Evolutionary conservation across 2,888 invertebrate species (phyloP).

Genomic region (Ditylenchus weischeri): DNA sequence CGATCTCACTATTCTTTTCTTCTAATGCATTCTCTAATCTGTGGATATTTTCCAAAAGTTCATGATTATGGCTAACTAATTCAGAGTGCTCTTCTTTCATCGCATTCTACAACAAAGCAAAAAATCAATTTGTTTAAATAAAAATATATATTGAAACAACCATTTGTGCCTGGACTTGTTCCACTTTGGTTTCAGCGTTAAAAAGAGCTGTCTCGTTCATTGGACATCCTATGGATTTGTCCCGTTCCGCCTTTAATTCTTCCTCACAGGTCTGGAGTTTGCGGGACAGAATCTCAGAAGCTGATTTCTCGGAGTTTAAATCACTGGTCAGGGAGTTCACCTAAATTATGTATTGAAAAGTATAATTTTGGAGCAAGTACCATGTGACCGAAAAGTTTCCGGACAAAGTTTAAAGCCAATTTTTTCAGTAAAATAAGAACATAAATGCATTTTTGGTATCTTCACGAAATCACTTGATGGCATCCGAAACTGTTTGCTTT

Average conservation of each 20-base stretch:
- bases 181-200: background rate
- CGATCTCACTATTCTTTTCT: constrained; percentile 1
- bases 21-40: background rate
- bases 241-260: constrained; percentile 6
- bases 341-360: too few relatives aligned
- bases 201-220: background rate
- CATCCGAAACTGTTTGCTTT: too few relatives aligned
- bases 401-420: too few relatives aligned
- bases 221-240: background rate
- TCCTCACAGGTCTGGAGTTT: background rate
- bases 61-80: background rate
- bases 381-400: too few relatives aligned
- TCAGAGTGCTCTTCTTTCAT: background rate
- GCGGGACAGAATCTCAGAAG: background rate
- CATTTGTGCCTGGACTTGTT: background rate
- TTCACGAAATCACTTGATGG: too few relatives aligned
- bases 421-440: too few relatives aligned
- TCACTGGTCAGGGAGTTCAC: too few relatives aligned
- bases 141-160: background rate
- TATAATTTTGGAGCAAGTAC: too few relatives aligned
- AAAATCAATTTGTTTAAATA: background rate
- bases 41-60: background rate
- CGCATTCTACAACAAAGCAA: background rate
- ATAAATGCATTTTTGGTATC: too few relatives aligned
- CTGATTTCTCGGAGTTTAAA: background rate